These are phyloP conservation scores for Microctonus brassicae DNA, from an alignment of 2,888 invertebrate genomes.

Conservation along the genomic window DNA sequence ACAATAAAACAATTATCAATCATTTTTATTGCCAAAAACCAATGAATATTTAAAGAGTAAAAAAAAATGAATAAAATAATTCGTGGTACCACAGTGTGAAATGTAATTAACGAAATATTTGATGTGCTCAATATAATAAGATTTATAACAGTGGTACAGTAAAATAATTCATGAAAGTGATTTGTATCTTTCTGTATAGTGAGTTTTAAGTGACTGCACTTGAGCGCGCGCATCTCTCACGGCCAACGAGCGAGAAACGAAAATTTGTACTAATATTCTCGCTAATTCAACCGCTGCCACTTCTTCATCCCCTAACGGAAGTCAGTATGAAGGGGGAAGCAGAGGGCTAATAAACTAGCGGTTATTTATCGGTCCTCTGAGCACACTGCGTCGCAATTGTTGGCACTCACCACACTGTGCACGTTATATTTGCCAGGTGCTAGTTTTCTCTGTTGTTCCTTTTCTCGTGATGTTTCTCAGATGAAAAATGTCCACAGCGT, in stretches of 20 bases:
- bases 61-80: neutral
- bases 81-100: too few relatives aligned
- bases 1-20: neutral
- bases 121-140: neutral
- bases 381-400: conserved; percentile 47
- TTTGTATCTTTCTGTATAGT: conserved; percentile 10
- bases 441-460: conserved; percentile 42
- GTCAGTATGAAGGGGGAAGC: conserved; percentile 43
- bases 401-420: conserved; percentile 41
- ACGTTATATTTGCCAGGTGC: conserved; percentile 30
- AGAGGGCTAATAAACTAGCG: conserved; percentile 66
- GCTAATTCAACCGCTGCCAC: conserved; percentile 64
- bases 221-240: neutral
- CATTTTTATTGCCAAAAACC: neutral
- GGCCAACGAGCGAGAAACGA: conserved; percentile 33
- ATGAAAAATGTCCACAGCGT: conserved; percentile 30
- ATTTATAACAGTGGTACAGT: neutral
- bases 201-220: neutral
- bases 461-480: conserved; percentile 21
- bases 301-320: conserved; percentile 45
- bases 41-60: neutral
- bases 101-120: neutral
- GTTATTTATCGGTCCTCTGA: conserved; percentile 65
- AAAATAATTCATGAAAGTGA: conserved; percentile 5
- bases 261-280: conserved; percentile 66